A percentile compares a stretch with the other conserved stretches of the same genome.
Conservation (phyloP, 2,888 invertebrate genomes). For the Euphydryas editha region DNA sequence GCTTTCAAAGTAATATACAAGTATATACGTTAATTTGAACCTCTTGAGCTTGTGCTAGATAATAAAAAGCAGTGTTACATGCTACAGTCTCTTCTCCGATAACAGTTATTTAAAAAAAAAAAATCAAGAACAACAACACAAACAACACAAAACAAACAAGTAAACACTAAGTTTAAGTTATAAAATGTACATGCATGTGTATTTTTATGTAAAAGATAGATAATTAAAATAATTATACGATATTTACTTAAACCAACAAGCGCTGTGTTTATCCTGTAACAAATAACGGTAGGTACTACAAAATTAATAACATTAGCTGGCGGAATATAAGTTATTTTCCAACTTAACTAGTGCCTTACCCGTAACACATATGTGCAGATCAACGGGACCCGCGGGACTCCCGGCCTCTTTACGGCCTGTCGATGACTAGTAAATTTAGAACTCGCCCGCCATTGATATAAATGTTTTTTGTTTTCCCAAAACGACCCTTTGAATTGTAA, state of each 20-base stretch:
- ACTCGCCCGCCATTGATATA: slow-evolving; percentile 81
- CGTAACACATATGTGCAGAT: slow-evolving; percentile 20
- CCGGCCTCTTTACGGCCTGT: slow-evolving; percentile 80
- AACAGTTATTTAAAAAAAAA: too few relatives aligned
- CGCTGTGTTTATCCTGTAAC: not conserved
- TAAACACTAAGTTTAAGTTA: too few relatives aligned
- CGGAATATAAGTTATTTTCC: slow-evolving; percentile 72
- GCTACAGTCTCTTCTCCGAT: too few relatives aligned
- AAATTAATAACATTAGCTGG: slow-evolving; percentile 14
- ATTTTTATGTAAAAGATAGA: too few relatives aligned
- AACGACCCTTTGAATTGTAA: slow-evolving; percentile 80
- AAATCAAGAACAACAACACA: too few relatives aligned
- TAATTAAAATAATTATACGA: too few relatives aligned
- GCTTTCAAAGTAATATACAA: too few relatives aligned
- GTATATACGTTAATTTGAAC: too few relatives aligned
- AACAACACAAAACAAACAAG: too few relatives aligned
- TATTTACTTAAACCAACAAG: not conserved
- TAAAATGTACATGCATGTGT: too few relatives aligned
- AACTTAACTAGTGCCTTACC: slow-evolving; percentile 51
- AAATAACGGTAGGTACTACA: not conserved
- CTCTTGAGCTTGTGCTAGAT: too few relatives aligned
- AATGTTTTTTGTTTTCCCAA: slow-evolving; percentile 84
- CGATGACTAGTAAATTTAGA: slow-evolving; percentile 83
- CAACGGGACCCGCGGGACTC: slow-evolving; percentile 72
- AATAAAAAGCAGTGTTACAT: too few relatives aligned